Base-by-base conservation (phyloP, 1,140 invertebrate genomes). In the Neotoxoptera formosana region DNA sequence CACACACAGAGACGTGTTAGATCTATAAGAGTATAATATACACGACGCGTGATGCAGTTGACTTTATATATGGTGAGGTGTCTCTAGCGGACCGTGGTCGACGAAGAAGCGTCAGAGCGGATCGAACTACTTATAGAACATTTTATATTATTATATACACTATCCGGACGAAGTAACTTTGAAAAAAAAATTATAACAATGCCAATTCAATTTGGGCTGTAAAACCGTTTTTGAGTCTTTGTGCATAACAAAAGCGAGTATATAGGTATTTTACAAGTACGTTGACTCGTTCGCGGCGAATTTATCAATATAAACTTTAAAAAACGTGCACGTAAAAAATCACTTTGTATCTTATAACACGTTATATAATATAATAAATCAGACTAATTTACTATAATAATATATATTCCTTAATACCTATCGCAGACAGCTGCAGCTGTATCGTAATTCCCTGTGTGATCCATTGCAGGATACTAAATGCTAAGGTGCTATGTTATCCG, bases 41-140 rank as follows among this genome's bases (percentile, higher is more conserved):
- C 4, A 87, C 36, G n/a, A n/a, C 8, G 34, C 84, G 45, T 45
- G 45, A 51, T 36, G 21, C 87, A 86, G 83, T 86, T 45, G 83
- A 56, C 34, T 89, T 36, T n/a, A 51, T 48, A 11, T 47, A 7
- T 51, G 48, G 23, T 17, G 9, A 25, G 48, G 30, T 51, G 30
- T 87, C n/a, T 53, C 87, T 25, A 56, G n/a, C 87, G 25, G 21
- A 89, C n/a, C 48, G 51, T 89, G 34, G 48, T 87, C 30, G n/a
- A 48, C 51, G n/a, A 89, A 89, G 51, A 36, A 36, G 7, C 87
- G 87, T 89, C 48, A 34, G 8, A 56, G 48, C 87, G 87, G 36
- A 56, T 89, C 87, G 20, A n/a, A 87, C 47, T 89, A 51, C 48
- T 88, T 76, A 76, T 76, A n/a, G n/a, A 76, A n/a, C 30, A 67